Conservation (phyloP, 2,888 invertebrate genomes). For the Cepaea hortensis region DNA sequence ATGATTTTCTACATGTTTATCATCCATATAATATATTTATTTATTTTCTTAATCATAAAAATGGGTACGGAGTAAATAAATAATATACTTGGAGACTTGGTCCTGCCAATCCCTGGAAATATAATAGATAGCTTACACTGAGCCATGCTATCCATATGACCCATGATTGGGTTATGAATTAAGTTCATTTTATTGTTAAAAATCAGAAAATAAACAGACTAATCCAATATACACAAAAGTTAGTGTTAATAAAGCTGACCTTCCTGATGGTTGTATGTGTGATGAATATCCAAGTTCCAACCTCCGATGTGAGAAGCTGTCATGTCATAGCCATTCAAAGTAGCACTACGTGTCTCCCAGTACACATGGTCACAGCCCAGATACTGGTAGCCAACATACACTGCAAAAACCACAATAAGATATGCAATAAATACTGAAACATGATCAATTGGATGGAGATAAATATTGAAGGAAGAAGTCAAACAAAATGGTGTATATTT, state of each 20-base stretch:
- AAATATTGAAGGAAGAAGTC: not conserved
- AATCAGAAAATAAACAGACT: too few species aligned
- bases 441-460: not conserved
- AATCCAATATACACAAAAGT: too few species aligned
- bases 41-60: too few species aligned
- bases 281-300: conserved; percentile 98
- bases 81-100: too few species aligned
- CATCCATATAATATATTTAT: too few species aligned
- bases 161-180: too few species aligned
- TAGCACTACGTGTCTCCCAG: conserved; percentile 96
- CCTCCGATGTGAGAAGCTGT: conserved; percentile 97
- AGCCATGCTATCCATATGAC: too few species aligned
- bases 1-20: too few species aligned
- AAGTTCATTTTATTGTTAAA: too few species aligned
- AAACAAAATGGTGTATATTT: not conserved
- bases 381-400: conserved; percentile 93
- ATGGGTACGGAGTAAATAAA: too few species aligned
- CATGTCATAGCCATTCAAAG: conserved; percentile 95
- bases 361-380: conserved; percentile 88
- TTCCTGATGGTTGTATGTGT: conserved; percentile 98
- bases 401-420: conserved; percentile 58
- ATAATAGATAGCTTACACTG: too few species aligned
- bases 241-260: conserved; percentile 78
- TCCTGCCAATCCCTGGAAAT: too few species aligned
- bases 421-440: not conserved